Evolutionary conservation across 1,140 invertebrate genomes (phyloP), one percentile per base, ranked within the genome.

Genomic region (Drosophila tristis): DNA sequence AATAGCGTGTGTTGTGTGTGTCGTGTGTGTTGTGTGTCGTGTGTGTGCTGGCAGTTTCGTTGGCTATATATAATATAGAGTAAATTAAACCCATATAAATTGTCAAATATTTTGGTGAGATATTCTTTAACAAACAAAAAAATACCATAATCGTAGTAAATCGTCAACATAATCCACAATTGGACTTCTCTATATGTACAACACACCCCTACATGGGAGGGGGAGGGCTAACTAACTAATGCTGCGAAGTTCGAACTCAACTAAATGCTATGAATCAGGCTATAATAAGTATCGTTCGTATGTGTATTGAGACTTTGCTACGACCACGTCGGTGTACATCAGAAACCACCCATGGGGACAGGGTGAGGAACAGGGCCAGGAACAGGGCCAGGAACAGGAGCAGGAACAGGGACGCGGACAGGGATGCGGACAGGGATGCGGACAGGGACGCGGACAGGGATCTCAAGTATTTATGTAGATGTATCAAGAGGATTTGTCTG

Each of bases 1-100:
- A 39, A 67, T 50, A 29, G 51, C 49, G 51, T 15, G 13, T 42
- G 16, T 39, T 68, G 65, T 74, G 55, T 65, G 72, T n/a, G n/a
- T n/a, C n/a, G 16, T 56, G 29, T 31, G 7, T 31, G 29, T 31
- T 31, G 29, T 35, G 35, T 47, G 59, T 58, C 2, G 61, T 63
- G 48, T 68, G 65, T 74, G 55, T 65, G 72, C 73, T 76, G 73
- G 73, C 73, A 76, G 73, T 76, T 61, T 67, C 23, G 13, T 67
- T 76, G 61, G 61, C 55, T 66, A 39, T 74, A 44, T 53, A 64
- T 16, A 23, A 71, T 51, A 59, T 15, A 15, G 2, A n/a, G 23
- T 2, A 5, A 2, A 13, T 16, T 15, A 35, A 64, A 26, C 25
- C 16, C 1, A 42, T 25, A 31, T n/a, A 42, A 47, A 16, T 15